These are phyloP conservation scores for Strigops habroptila DNA, from an alignment of 2,113 vertebrate species.

Conservation along the genomic window DNA sequence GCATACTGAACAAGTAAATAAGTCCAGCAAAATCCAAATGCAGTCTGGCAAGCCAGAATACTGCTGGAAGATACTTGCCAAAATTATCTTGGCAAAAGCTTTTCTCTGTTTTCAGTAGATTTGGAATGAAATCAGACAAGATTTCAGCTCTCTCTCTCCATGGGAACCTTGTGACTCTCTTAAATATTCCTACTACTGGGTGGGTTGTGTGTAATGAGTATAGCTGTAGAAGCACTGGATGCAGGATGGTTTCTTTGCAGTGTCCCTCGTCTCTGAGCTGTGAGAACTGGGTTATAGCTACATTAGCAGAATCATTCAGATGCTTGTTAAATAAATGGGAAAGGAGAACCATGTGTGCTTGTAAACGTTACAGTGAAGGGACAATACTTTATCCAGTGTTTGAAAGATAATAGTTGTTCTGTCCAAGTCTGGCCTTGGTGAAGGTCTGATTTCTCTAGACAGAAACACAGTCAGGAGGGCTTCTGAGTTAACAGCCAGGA, in stretches of 20 bases:
- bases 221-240: background rate
- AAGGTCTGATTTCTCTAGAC: background rate
- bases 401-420: background rate
- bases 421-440: background rate
- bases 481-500: background rate
- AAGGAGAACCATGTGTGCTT: background rate
- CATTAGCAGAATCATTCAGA: background rate
- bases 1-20: background rate
- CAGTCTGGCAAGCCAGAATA: background rate
- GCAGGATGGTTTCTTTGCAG: background rate
- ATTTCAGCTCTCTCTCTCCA: background rate
- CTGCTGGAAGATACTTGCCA: slow-evolving; percentile 18
- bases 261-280: background rate
- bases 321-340: background rate
- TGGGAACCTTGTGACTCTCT: slow-evolving; percentile 2
- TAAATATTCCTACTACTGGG: background rate
- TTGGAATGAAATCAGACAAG: slow-evolving; percentile 29
- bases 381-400: background rate
- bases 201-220: background rate
- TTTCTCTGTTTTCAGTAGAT: slow-evolving; percentile 17
- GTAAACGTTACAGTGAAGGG: background rate
- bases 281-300: background rate
- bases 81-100: slow-evolving; percentile 13
- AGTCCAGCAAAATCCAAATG: slow-evolving; percentile 25
- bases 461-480: background rate